Base-by-base conservation (phyloP, 2,797 vertebrate species). In the Antennarius maculatus region DNA sequence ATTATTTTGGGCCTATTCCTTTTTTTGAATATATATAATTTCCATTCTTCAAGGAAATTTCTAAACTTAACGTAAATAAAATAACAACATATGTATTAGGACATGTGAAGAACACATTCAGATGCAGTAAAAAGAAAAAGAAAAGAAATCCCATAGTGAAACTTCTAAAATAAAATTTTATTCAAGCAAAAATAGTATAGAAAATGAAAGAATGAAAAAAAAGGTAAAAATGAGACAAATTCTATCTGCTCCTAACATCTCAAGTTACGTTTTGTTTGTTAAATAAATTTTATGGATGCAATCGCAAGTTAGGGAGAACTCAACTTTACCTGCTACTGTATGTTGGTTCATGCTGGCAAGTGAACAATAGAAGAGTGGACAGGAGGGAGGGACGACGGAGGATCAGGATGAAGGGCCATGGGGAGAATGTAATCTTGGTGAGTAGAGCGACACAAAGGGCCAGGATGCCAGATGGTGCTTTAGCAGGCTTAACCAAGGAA, bases 401-500 rank as follows among this genome's bases (percentile, higher is more conserved):
- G 42, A 43, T 14, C 5, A 43, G 51, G 70, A 81, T 16, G 17
- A 68, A 69, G 67, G 74, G 77, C 74, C 74, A 64, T 39, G 76
- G 75, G 76, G 82, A 82, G 61, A 69, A 72, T 74, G 82, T 87
- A 87, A 89, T 92, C 86, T 90, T 77, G 70, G 82, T 82, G 85
- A 82, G 79, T 71, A 74, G 77, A 69, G 81, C 82, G 86, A 85
- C 85, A 82, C 81, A 29, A 75, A 72, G 80, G 69, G 73, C 71
- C 34, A 1, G 60, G 61, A 69, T 77, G 82, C 83, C 88, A 92
- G 91, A 91, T 91, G 92, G 89, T 71, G 86, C 84, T 89, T 91
- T 87, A 83, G 80, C 81, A 59, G 74, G 81, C 88, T 91, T 83
- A 86, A 84, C 80, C 60, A 27, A 82, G 83, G 80, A 83, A 76